Evolutionary conservation across 37 sponge, comb jelly and placozoan species (phyloP), one percentile per base, ranked within the genome.

Genomic region (Haliclona indistincta): DNA sequence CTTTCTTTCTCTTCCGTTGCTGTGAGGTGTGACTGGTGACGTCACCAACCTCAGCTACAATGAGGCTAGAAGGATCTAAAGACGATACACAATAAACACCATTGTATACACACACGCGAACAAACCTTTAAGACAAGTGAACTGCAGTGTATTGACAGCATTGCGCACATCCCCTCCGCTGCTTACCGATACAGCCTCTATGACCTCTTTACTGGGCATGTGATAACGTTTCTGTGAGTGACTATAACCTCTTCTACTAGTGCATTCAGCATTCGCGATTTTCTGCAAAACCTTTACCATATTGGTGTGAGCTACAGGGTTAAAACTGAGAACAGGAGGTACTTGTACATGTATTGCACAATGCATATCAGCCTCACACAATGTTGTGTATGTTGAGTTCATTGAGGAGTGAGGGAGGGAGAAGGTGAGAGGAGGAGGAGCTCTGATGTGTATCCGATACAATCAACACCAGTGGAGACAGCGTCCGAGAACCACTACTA

Each of bases 141-240:
- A 83, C 84, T 94, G 95, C 11, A 94, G 62, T 10, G 87, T 66
- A 38, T 94, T 94, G 60, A 94, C 45, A 19, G 84, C 92, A 79
- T 77, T 78, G 3, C 95, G 70, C 20, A 94, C 74, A 45, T 94
- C 95, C 1, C 92, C 92, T 30, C 23, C 75, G 15, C 62, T 69
- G 40, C 82, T 69, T 10, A 45, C 84, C 17, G 84, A 84, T 2
- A 94, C 41, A 10, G 29, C 43, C 49, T 87, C 89, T 10, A 92
- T 64, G 17, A 80, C 64, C 22, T 81, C 85, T 42, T 79, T 83
- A 41, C 55, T 52, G 30, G 87, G 91, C 5, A 75, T 17, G 55
- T 56, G 52, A 36, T 71, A 28, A 11, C 29, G 36, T 8, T 56
- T 74, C 30, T 5, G 19, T 11, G 53, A 13, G 54, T 52, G 74